Conservation (phyloP, 2,888 invertebrate genomes). For the Drosophila falleni region DNA sequence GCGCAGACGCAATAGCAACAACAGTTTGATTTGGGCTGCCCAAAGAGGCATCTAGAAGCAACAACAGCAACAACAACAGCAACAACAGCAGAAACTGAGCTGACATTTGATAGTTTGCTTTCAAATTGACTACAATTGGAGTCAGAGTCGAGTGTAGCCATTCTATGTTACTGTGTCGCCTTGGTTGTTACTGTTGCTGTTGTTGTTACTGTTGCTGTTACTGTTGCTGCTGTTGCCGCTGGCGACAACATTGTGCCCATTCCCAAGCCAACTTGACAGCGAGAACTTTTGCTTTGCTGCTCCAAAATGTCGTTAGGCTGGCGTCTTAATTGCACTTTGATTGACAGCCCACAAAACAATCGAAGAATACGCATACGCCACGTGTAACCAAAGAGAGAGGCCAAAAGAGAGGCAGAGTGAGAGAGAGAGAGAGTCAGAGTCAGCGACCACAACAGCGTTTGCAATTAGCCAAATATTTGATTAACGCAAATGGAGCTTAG, state of each 20-base stretch:
- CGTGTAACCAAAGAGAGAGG: conserved; percentile 20
- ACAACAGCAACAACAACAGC: conserved; percentile 41
- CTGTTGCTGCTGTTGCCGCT: conserved; percentile 45
- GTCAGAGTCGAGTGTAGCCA: conserved; percentile 43
- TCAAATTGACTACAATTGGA: conserved; percentile 79
- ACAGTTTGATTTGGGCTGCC: conserved; percentile 61
- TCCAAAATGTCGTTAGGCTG: conserved; percentile 49
- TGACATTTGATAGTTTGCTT: conserved; percentile 82
- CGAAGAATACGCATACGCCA: conserved; percentile 44
- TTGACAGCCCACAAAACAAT: conserved; percentile 34
- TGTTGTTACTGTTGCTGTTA: conserved; percentile 20
- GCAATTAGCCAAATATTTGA: conserved; percentile 62
- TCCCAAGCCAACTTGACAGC: conserved; percentile 59
- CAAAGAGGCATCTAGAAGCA: conserved; percentile 61
- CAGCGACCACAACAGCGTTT: conserved; percentile 34
- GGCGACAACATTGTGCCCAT: conserved; percentile 68
- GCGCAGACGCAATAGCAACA: conserved; percentile 68
- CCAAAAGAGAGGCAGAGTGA: not conserved
- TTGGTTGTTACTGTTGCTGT: conserved; percentile 37
- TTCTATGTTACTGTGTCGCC: conserved; percentile 72
- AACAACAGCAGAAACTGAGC: conserved; percentile 45
- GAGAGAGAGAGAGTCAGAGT: conserved; percentile 3
- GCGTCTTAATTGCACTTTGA: conserved; percentile 72
- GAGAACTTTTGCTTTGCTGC: conserved; percentile 55
- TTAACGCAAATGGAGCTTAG: conserved; percentile 25